These are phyloP conservation scores for Cercopithecus mona DNA, from an alignment of 2,113 vertebrate species.

Conservation along the genomic window DNA sequence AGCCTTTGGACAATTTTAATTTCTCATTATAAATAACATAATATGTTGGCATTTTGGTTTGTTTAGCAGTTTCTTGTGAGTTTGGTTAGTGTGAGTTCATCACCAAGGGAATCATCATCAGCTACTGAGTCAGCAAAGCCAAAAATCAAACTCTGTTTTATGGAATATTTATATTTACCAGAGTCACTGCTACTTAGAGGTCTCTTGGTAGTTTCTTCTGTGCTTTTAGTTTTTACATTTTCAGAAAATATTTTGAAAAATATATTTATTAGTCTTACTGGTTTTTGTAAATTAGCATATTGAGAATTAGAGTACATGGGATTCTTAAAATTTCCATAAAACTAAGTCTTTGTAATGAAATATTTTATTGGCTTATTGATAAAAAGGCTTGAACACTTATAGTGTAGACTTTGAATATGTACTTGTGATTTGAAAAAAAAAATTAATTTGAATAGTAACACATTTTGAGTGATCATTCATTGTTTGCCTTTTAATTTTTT, in stretches of 20 bases:
- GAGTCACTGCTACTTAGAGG: not conserved
- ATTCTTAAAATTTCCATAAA: slow-evolving; percentile 8
- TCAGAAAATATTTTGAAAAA: slow-evolving; percentile 32
- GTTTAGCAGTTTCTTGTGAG: not conserved
- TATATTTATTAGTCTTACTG: not conserved
- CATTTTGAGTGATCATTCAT: slow-evolving; percentile 54
- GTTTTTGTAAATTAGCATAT: slow-evolving; percentile 10
- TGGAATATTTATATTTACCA: not conserved
- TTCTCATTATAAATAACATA: not conserved
- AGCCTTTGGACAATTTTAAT: not conserved
- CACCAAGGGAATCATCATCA: not conserved
- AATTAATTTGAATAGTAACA: slow-evolving; percentile 14
- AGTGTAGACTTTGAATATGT: slow-evolving; percentile 13
- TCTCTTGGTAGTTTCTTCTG: slow-evolving; percentile 30
- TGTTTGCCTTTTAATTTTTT: slow-evolving; percentile 63
- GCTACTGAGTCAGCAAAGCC: slow-evolving; percentile 1
- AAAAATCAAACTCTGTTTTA: not conserved
- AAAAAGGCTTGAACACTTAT: slow-evolving; percentile 3
- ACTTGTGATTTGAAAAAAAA: slow-evolving; percentile 38
- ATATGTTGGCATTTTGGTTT: not conserved
- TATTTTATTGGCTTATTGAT: slow-evolving; percentile 48
- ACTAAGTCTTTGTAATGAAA: not conserved
- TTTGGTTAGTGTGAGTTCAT: not conserved
- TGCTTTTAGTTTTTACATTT: slow-evolving; percentile 45
- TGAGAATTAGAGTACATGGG: slow-evolving; percentile 3